Conservation (phyloP, 2,797 vertebrate genomes). For the Pangasius larnaudii region DNA sequence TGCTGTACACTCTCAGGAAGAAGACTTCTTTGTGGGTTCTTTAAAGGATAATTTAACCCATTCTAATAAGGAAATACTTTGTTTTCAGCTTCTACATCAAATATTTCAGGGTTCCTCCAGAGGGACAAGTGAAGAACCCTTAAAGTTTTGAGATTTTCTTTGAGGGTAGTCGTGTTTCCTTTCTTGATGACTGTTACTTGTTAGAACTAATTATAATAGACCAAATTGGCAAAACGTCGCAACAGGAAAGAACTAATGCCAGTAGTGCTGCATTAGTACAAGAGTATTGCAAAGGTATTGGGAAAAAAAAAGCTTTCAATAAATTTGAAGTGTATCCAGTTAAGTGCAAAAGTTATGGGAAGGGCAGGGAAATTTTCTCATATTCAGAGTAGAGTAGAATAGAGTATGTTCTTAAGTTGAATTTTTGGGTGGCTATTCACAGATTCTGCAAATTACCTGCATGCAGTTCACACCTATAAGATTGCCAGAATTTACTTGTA, state of each 20-base stretch:
- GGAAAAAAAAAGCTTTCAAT: not conserved
- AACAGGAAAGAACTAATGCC: not conserved
- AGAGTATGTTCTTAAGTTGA: not conserved
- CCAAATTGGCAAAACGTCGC: not conserved
- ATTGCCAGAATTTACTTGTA: not conserved
- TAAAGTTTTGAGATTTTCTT: not conserved
- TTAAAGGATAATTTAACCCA: not conserved
- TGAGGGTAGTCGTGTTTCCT: not conserved
- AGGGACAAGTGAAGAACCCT: not conserved
- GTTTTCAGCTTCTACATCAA: not conserved
- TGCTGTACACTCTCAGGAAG: not conserved
- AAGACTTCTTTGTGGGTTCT: not conserved
- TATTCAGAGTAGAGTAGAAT: not conserved
- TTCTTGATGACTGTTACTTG: not conserved
- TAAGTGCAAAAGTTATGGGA: not conserved
- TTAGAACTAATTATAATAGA: not conserved
- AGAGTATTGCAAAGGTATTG: not conserved
- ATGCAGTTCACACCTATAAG: not conserved
- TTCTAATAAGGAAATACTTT: not conserved
- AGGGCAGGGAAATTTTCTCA: not conserved
- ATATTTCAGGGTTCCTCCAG: not conserved
- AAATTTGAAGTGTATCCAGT: not conserved
- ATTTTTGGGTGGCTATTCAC: not conserved
- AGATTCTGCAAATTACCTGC: not conserved
- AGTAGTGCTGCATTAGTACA: not conserved